Evolutionary conservation across 2,113 vertebrate species (phyloP).

Genomic region (Pachyramphus minor): DNA sequence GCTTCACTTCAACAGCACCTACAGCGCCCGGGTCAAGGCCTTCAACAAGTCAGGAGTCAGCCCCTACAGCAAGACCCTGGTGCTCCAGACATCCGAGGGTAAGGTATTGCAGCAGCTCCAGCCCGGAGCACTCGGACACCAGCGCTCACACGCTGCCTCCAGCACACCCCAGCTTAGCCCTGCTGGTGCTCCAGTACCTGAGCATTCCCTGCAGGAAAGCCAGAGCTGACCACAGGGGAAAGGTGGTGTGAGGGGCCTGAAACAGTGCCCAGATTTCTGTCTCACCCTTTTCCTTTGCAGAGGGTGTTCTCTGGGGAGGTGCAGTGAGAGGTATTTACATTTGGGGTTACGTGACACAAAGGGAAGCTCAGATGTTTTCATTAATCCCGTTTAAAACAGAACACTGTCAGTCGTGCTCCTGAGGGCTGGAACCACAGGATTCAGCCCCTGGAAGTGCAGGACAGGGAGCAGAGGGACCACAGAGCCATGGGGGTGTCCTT

Average conservation of each 20-base stretch:
- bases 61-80: constrained; percentile 96
- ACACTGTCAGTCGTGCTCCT: not conserved
- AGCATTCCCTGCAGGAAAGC: not conserved
- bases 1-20: constrained; percentile 97
- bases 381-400: not conserved
- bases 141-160: not conserved
- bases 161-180: constrained; percentile 30
- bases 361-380: not conserved
- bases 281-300: not conserved
- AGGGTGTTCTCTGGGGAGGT: not conserved
- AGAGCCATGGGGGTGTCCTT: not conserved
- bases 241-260: not conserved
- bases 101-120: constrained; percentile 59
- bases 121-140: not conserved
- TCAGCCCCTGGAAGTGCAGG: not conserved
- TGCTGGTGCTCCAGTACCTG: not conserved
- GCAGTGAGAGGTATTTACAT: not conserved
- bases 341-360: not conserved
- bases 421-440: not conserved
- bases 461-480: not conserved
- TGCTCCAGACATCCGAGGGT: constrained; percentile 98
- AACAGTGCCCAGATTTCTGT: not conserved
- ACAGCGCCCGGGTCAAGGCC: constrained; percentile 93
- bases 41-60: constrained; percentile 94
- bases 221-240: not conserved